Percentiles rank a stretch among this genome's conserved stretches.
These are phyloP conservation scores for Pterobdella sp. DNA, from an alignment of 2,888 invertebrate species.

Conservation along the genomic window DNA sequence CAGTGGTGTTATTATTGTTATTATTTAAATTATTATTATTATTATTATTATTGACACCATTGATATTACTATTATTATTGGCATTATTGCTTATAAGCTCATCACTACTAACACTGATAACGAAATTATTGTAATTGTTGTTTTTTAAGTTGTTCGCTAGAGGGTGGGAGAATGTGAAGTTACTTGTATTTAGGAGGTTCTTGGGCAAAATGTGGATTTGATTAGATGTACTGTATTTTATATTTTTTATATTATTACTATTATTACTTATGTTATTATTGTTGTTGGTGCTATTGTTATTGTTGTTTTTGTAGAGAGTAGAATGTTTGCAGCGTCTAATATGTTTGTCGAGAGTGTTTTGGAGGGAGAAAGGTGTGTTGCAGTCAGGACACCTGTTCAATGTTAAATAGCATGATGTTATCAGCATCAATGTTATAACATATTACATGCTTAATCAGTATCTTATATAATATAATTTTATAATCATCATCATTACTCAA, in stretches of 20 bases:
- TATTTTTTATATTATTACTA: neutral
- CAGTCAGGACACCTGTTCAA: conserved; percentile 96
- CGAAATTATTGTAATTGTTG: neutral
- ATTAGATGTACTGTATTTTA: neutral
- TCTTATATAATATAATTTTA: too few species aligned
- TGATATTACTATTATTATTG: neutral
- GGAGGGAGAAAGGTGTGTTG: conserved; percentile 99
- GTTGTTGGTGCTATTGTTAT: neutral
- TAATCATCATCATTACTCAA: too few species aligned
- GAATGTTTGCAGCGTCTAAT: conserved; percentile 83
- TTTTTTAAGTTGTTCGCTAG: neutral
- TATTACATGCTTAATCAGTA: too few species aligned
- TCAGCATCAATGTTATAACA: too few species aligned
- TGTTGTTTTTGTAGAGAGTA: conserved; percentile 4
- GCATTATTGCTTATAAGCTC: neutral
- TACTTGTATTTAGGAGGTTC: too few species aligned
- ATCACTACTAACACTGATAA: neutral
- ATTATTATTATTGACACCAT: neutral
- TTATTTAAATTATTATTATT: neutral
- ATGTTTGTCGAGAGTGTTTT: conserved; percentile 97
- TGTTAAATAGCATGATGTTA: too few species aligned
- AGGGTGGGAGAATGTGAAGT: neutral
- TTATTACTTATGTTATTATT: neutral
- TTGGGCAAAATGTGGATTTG: neutral
- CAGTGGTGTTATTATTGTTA: neutral